Conservation (phyloP, 2,888 invertebrate species). For the Philopedon plagiatum region DNA sequence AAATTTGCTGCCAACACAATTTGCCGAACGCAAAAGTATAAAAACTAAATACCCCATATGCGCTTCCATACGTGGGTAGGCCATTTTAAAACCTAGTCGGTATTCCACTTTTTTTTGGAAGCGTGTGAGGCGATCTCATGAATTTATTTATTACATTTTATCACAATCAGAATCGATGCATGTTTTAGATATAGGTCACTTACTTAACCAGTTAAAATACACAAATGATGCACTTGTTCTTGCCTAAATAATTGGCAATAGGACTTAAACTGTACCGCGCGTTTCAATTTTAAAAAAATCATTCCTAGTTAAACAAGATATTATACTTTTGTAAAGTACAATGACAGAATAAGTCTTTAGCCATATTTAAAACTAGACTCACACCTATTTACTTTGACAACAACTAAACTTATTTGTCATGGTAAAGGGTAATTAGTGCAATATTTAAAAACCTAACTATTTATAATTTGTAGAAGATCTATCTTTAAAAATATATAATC, state of each 20-base stretch:
- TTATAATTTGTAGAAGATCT: no score
- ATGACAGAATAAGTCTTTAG: slow-evolving; percentile 33
- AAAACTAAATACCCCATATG: no score
- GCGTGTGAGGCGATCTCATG: slow-evolving; percentile 45
- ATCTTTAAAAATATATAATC: no score
- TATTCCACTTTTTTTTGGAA: no score
- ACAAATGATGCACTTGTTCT: background rate
- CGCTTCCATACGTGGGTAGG: no score
- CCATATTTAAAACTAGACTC: slow-evolving; percentile 41
- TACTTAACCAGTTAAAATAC: slow-evolving; percentile 12
- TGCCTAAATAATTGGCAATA: background rate
- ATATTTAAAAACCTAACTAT: background rate
- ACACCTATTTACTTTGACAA: slow-evolving; percentile 23
- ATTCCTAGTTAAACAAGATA: background rate
- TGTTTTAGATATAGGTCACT: slow-evolving; percentile 16
- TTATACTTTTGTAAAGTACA: slow-evolving; percentile 15
- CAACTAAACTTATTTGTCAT: slow-evolving; percentile 14
- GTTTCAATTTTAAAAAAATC: slow-evolving; percentile 12
- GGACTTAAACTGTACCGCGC: slow-evolving; percentile 9
- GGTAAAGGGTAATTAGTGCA: slow-evolving; percentile 31
- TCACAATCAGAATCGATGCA: slow-evolving; percentile 1
- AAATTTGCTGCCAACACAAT: no score
- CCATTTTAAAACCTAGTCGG: no score
- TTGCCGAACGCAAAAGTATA: no score
- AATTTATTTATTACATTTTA: slow-evolving; percentile 19